Evolutionary conservation across 2,888 invertebrate genomes (phyloP).

Genomic region (Liopterus haemorrhoidalis): DNA sequence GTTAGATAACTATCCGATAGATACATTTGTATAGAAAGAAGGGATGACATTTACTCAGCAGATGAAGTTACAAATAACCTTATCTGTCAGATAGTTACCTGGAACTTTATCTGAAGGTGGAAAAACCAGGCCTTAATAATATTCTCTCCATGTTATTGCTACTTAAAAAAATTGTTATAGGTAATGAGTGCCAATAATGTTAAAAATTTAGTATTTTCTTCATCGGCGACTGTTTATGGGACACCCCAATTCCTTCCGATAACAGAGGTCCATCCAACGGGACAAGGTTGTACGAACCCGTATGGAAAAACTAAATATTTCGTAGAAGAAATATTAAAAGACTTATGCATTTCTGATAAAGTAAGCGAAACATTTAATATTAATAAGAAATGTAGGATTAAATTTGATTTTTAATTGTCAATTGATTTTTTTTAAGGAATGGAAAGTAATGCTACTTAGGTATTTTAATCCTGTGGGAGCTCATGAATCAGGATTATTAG

Average conservation of each 20-base stretch:
- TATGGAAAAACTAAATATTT: conserved; percentile 92
- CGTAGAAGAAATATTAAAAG: conserved; percentile 89
- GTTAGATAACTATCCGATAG: too few relatives aligned
- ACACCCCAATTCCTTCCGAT: conserved; percentile 77
- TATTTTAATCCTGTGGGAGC: conserved; percentile 97
- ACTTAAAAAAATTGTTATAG: conserved; percentile 44
- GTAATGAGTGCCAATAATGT: conserved; percentile 71
- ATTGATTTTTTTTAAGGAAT: conserved; percentile 51
- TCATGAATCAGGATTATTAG: conserved; percentile 80
- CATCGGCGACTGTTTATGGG: conserved; percentile 93
- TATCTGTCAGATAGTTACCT: too few relatives aligned
- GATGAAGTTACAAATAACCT: too few relatives aligned
- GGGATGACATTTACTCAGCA: too few relatives aligned
- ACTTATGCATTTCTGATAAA: conserved; percentile 70
- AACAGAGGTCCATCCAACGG: conserved; percentile 77
- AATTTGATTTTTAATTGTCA: conserved; percentile 4
- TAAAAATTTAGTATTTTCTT: conserved; percentile 75
- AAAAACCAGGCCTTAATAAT: too few relatives aligned
- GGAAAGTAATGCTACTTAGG: conserved; percentile 75
- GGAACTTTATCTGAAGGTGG: too few relatives aligned
- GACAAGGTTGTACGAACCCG: conserved; percentile 79
- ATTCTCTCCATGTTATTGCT: not conserved
- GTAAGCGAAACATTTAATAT: conserved; percentile 46
- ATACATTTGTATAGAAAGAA: too few relatives aligned
- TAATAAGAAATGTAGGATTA: conserved; percentile 7